Evolutionary conservation across 1,140 invertebrate species (phyloP).

Genomic region (Aleiodes sp.): DNA sequence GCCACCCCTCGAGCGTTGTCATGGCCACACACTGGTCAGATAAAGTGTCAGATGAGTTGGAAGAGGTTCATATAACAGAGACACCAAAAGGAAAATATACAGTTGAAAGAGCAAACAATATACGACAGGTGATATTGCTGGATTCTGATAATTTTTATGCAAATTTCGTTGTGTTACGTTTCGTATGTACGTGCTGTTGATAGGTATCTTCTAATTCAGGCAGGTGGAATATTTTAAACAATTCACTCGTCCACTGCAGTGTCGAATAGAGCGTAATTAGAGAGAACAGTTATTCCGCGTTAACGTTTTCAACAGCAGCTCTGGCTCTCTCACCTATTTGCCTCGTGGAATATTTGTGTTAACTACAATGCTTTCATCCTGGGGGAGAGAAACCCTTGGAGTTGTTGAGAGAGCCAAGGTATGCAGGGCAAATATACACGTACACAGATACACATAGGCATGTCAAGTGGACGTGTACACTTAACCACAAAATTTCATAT

Average conservation of each 20-base stretch:
- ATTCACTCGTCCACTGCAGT: background rate
- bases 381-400: background rate
- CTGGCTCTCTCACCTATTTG: background rate
- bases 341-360: background rate
- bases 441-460: too few relatives aligned
- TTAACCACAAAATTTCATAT: too few relatives aligned
- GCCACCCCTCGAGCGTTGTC: slow-evolving; percentile 1
- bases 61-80: background rate
- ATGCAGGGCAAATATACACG: too few relatives aligned
- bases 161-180: background rate
- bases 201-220: background rate
- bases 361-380: slow-evolving; percentile 9
- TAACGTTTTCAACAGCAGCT: background rate
- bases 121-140: slow-evolving; percentile 11
- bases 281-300: background rate
- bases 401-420: background rate
- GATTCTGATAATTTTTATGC: slow-evolving; percentile 22
- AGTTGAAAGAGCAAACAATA: background rate
- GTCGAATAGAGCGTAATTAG: slow-evolving; percentile 7
- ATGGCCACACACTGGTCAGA: slow-evolving; percentile 25
- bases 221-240: background rate
- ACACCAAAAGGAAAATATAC: background rate
- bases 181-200: background rate
- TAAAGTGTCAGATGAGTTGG: slow-evolving; percentile 19
- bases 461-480: too few relatives aligned